phyloP scores from a whole-genome alignment of 1,140 invertebrate species.

The Orius laevigatus region DNA sequence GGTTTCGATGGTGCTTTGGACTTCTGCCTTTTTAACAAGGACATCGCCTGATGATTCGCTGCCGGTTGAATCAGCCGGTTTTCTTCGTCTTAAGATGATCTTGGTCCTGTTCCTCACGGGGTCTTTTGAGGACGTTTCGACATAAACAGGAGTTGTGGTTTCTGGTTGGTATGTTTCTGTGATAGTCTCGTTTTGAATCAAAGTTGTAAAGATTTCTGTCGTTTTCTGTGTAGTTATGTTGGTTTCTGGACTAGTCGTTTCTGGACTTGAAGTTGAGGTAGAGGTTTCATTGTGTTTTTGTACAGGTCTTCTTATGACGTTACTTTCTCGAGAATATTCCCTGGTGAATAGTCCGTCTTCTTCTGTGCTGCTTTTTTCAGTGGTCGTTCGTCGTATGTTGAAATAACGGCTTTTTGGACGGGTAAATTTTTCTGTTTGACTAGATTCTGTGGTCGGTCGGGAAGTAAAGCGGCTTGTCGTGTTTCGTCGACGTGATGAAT shows the following conservation, averaged over 20 bases:
- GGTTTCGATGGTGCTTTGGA: background rate
- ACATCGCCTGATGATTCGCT: background rate
- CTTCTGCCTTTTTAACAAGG: background rate
- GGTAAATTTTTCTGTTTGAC: background rate
- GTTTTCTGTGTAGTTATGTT: background rate
- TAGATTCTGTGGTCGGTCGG: background rate
- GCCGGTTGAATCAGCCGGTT: background rate
- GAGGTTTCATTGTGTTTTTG: constrained; percentile 2
- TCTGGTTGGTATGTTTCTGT: background rate
- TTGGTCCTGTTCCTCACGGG: constrained; percentile 3
- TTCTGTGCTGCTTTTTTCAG: background rate
- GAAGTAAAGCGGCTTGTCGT: background rate
- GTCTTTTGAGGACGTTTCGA: too few relatives aligned
- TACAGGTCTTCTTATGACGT: constrained; percentile 10
- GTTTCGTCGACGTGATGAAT: background rate
- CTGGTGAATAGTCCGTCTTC: constrained; percentile 11
- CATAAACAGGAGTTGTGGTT: background rate
- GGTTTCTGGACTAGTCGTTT: background rate
- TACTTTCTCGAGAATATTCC: constrained; percentile 10
- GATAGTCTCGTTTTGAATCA: background rate
- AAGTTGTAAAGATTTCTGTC: background rate
- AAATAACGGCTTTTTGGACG: background rate
- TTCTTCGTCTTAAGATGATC: constrained; percentile 3
- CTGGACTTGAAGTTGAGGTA: background rate
- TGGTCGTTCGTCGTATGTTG: background rate